These are phyloP conservation scores for Lymantria dispar DNA, from an alignment of 2,888 invertebrate genomes.

Conservation along the genomic window DNA sequence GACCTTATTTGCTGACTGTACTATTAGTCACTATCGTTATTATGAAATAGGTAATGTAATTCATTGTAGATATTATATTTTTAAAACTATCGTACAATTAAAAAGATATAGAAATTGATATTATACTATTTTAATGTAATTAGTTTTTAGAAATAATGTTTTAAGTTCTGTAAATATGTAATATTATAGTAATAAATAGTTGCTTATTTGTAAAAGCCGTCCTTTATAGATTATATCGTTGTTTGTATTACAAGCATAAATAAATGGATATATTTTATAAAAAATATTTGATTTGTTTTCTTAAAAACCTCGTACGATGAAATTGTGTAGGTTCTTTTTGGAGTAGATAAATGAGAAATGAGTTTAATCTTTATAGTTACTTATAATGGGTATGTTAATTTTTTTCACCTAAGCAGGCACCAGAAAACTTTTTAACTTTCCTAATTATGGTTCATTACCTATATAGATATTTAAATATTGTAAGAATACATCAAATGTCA, in stretches of 20 bases:
- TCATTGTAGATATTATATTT: background rate
- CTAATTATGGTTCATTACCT: too few species aligned
- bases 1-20: conserved; percentile 66
- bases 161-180: conserved; percentile 28
- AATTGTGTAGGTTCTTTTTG: too few species aligned
- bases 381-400: too few species aligned
- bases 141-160: too few species aligned
- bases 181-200: background rate
- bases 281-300: conserved; percentile 2
- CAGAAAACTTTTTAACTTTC: too few species aligned
- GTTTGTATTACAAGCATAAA: conserved; percentile 21
- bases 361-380: too few species aligned
- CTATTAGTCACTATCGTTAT: background rate
- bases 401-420: too few species aligned
- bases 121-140: conserved; percentile 12
- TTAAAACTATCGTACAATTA: conserved; percentile 3
- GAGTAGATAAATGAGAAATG: too few species aligned
- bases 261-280: conserved; percentile 31
- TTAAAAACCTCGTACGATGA: too few species aligned
- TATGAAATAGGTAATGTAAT: background rate
- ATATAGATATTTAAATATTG: too few species aligned
- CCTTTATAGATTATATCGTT: conserved; percentile 20
- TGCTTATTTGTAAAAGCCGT: conserved; percentile 16
- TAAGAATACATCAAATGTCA: too few species aligned
- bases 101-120: conserved; percentile 23